These are phyloP conservation scores for Craniophora ligustri DNA, from an alignment of 2,888 invertebrate genomes.

Conservation along the genomic window DNA sequence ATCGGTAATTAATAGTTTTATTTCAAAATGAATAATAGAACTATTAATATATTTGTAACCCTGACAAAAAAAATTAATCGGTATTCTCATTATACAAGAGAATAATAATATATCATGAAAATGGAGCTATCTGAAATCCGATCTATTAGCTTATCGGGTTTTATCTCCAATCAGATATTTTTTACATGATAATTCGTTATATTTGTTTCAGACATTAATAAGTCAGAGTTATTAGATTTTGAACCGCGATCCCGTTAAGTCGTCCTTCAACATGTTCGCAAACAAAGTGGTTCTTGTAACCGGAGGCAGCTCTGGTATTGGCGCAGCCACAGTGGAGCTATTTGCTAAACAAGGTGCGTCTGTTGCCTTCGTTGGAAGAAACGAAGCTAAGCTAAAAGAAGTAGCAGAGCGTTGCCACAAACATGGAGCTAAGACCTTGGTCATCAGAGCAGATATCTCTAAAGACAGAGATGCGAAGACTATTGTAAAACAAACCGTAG, in stretches of 20 bases:
- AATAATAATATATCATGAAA: too few relatives aligned
- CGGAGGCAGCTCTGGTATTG: conserved; percentile 91
- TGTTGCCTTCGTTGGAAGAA: conserved; percentile 90
- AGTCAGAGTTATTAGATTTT: too few relatives aligned
- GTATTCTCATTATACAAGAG: too few relatives aligned
- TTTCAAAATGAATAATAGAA: too few relatives aligned
- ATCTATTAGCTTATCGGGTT: too few relatives aligned
- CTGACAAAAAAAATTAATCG: too few relatives aligned
- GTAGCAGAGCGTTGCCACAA: conserved; percentile 71
- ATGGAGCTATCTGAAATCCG: too few relatives aligned
- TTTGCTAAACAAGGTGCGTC: conserved; percentile 89
- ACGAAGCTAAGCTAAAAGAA: conserved; percentile 88
- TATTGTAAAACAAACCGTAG: conserved; percentile 58
- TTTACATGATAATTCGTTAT: too few relatives aligned
- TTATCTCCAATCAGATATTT: too few relatives aligned
- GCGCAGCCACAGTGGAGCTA: conserved; percentile 89
- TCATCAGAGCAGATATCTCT: conserved; percentile 61
- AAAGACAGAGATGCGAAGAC: conserved; percentile 56
- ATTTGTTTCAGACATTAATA: too few relatives aligned
- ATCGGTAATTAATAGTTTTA: too few relatives aligned
- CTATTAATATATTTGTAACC: too few relatives aligned
- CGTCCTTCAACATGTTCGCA: conserved; percentile 56
- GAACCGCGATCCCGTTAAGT: neutral
- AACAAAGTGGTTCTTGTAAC: conserved; percentile 67
- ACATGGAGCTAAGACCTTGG: conserved; percentile 46